A percentile compares a stretch with the other conserved stretches of the same genome.
phyloP scores from a whole-genome alignment of 2,797 vertebrate genomes.

The Cuniculus paca region DNA sequence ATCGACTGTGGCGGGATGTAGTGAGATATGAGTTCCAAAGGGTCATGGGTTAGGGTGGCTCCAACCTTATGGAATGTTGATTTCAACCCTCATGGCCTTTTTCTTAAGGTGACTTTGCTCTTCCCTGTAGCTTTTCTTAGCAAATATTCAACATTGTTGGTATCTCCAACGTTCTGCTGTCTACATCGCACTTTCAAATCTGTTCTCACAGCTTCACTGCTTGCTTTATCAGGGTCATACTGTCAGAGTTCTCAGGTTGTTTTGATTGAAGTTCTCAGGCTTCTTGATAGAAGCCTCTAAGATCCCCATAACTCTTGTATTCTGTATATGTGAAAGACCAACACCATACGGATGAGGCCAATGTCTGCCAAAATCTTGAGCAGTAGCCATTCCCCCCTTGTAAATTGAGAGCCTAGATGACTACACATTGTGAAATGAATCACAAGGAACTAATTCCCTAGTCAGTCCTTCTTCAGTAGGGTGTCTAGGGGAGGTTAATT shows the following conservation, averaged over 20 bases:
- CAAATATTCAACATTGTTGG: background rate
- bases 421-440: background rate
- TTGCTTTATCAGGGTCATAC: background rate
- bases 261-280: too few species aligned
- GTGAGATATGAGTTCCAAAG: background rate
- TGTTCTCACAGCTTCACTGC: background rate
- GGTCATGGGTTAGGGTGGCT: background rate
- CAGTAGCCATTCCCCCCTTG: background rate
- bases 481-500: background rate
- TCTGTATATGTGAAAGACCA: background rate
- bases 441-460: background rate
- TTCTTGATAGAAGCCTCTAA: background rate
- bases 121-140: background rate
- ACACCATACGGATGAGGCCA: background rate
- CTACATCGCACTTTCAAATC: background rate
- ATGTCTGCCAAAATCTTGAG: background rate
- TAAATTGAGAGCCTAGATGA: background rate
- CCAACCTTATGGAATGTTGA: background rate
- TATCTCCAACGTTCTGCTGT: background rate
- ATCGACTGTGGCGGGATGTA: background rate
- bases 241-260: background rate
- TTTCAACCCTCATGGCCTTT: background rate
- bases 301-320: background rate
- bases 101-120: background rate
- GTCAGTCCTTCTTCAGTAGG: background rate